These are phyloP conservation scores for Pararge aegeria DNA, from an alignment of 1,140 invertebrate genomes.

Conservation along the genomic window DNA sequence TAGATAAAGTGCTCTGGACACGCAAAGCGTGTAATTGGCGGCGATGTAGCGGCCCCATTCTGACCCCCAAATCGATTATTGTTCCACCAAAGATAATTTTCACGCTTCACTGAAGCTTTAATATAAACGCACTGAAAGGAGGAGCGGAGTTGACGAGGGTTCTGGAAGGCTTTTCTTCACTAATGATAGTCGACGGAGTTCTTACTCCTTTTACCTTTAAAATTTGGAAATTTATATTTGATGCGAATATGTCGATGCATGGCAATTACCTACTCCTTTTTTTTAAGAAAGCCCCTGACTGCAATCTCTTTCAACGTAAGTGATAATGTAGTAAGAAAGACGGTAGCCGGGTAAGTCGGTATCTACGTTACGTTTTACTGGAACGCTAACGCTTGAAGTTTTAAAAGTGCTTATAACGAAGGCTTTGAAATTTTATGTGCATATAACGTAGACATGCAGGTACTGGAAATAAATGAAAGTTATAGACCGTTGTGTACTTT, in stretches of 20 bases:
- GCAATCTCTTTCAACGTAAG: too few relatives aligned
- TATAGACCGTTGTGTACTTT: too few relatives aligned
- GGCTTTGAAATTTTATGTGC: too few relatives aligned
- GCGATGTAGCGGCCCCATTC: slow-evolving; percentile 20
- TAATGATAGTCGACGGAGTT: not conserved
- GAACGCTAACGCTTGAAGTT: too few relatives aligned
- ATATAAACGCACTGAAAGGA: slow-evolving; percentile 29
- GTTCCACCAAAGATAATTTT: slow-evolving; percentile 39
- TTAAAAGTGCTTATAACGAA: too few relatives aligned
- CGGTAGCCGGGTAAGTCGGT: too few relatives aligned
- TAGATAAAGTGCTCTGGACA: slow-evolving; percentile 23
- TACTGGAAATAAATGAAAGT: too few relatives aligned
- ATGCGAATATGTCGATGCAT: not conserved
- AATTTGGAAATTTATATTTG: not conserved
- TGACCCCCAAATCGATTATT: slow-evolving; percentile 32
- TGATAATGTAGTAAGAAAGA: too few relatives aligned
- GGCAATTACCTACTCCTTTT: too few relatives aligned
- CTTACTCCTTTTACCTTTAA: not conserved
- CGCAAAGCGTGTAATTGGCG: slow-evolving; percentile 28
- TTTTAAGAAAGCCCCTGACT: too few relatives aligned
- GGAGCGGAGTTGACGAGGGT: slow-evolving; percentile 29
- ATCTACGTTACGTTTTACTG: too few relatives aligned
- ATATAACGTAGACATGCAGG: too few relatives aligned
- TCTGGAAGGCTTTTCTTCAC: slow-evolving; percentile 16
- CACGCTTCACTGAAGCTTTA: slow-evolving; percentile 33